Conservation (phyloP, 2,113 vertebrate genomes). For the Bungarus multicinctus region DNA sequence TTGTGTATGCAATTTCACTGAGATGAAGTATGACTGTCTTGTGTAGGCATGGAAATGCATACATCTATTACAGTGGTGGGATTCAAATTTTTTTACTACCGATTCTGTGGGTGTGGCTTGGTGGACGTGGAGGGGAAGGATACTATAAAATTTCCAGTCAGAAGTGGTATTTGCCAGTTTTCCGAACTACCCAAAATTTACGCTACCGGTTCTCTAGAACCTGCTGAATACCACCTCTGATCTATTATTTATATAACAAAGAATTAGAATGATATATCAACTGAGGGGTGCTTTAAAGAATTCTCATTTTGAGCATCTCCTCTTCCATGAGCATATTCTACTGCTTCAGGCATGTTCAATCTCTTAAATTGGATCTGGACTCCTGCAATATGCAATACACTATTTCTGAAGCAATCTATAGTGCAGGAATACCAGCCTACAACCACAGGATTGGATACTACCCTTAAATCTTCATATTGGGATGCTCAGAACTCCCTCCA, state of each 20-base stretch:
- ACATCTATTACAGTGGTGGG: too few species aligned
- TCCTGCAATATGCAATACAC: neutral
- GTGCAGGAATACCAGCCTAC: neutral
- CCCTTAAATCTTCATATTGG: neutral
- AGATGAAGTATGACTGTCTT: neutral
- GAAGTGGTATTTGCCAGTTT: too few species aligned
- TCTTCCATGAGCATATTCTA: neutral
- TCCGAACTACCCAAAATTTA: too few species aligned
- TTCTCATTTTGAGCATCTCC: neutral
- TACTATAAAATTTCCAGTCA: too few species aligned
- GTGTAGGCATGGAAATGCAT: too few species aligned
- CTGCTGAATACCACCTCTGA: too few species aligned
- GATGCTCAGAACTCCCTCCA: neutral
- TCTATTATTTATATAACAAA: neutral
- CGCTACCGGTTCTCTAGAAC: too few species aligned
- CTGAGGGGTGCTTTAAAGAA: neutral
- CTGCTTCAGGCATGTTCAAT: neutral
- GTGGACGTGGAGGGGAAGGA: too few species aligned
- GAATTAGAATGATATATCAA: neutral
- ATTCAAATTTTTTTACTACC: too few species aligned
- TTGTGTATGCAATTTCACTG: neutral
- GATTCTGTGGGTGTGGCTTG: too few species aligned
- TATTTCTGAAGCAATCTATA: neutral
- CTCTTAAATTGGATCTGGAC: too few species aligned
- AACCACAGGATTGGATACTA: neutral